Conservation (phyloP, 2,797 vertebrate genomes). For the Rhinichthys osculus region DNA sequence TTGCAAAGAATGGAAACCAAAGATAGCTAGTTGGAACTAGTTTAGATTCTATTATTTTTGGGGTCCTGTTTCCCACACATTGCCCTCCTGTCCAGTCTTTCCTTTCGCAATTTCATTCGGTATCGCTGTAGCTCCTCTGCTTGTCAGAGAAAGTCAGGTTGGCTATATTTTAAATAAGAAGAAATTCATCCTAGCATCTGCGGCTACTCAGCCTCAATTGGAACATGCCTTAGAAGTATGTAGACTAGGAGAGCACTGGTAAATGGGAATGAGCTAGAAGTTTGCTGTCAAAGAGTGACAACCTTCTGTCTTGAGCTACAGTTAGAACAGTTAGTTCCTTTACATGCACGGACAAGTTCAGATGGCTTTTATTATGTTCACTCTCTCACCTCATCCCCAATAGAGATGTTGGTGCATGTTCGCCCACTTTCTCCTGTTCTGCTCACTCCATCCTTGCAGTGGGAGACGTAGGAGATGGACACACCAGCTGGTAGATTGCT, state of each 20-base stretch:
- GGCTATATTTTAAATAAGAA: neutral
- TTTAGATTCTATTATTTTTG: neutral
- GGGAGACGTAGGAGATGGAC: slow-evolving; percentile 88
- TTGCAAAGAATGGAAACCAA: neutral
- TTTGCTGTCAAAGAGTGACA: neutral
- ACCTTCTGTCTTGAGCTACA: neutral
- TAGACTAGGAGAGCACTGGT: neutral
- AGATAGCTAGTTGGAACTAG: neutral
- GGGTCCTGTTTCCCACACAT: neutral
- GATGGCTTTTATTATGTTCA: neutral
- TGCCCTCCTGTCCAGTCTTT: neutral
- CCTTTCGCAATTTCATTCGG: neutral
- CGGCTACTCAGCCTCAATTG: neutral
- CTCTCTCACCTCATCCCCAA: slow-evolving; percentile 90
- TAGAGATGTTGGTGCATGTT: slow-evolving; percentile 95
- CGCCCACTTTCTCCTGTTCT: slow-evolving; percentile 87
- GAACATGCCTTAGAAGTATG: neutral
- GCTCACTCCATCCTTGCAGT: slow-evolving; percentile 91
- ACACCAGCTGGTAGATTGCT: slow-evolving; percentile 88
- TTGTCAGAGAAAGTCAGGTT: neutral
- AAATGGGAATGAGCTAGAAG: neutral
- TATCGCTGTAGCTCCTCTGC: neutral
- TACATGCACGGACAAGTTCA: neutral
- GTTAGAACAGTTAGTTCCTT: neutral
- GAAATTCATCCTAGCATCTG: neutral